A percentile compares a stretch with the other conserved stretches of the same genome.
These are phyloP conservation scores for Campylomormyrus numenius DNA, from an alignment of 2,113 vertebrate species.

Conservation along the genomic window DNA sequence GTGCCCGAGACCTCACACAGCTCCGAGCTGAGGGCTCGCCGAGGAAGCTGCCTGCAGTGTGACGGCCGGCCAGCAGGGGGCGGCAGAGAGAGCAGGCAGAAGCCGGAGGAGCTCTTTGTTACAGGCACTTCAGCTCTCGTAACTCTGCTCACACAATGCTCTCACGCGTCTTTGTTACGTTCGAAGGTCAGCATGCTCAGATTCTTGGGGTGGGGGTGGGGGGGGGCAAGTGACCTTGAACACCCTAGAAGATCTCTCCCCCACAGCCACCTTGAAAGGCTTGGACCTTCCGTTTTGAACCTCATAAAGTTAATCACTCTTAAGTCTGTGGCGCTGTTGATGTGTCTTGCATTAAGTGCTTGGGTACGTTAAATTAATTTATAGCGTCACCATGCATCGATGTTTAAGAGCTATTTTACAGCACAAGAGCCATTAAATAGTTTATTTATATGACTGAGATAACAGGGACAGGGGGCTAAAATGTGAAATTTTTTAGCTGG, in stretches of 20 bases:
- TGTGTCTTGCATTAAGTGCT: background rate
- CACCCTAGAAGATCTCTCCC: background rate
- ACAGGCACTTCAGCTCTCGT: background rate
- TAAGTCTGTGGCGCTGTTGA: background rate
- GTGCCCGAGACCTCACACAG: conserved; percentile 46
- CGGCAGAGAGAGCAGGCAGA: conserved; percentile 1
- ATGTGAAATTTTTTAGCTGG: background rate
- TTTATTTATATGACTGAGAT: background rate
- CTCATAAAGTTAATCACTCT: background rate
- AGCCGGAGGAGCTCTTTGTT: background rate
- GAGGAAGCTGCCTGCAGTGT: conserved; percentile 24
- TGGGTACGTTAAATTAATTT: background rate
- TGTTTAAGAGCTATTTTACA: background rate
- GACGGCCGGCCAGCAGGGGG: conserved; percentile 44
- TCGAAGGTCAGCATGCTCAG: background rate
- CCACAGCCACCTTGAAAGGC: background rate
- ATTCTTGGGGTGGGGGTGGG: background rate
- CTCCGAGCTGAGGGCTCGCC: conserved; percentile 6
- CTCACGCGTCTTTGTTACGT: background rate
- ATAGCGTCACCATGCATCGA: background rate
- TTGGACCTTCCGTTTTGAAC: background rate
- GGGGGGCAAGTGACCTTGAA: background rate
- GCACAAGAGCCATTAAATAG: background rate
- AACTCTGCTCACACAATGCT: background rate
- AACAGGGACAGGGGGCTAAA: background rate